A percentile compares a stretch with the other conserved stretches of the same genome.
Conservation (phyloP, 2,113 vertebrate species). For the Podarcis raffonei region DNA sequence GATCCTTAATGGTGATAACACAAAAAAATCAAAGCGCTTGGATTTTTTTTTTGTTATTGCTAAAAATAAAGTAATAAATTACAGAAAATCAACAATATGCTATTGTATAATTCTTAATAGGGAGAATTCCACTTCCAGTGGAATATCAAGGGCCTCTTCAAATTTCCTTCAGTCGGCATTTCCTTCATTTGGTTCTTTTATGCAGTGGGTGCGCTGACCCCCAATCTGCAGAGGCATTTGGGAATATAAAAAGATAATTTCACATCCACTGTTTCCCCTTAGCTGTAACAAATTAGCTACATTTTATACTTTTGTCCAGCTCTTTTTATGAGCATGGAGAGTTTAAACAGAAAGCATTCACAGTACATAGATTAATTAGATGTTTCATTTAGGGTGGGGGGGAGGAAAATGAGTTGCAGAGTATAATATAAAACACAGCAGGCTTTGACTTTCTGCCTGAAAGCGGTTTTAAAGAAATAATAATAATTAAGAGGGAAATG, state of each 20-base stretch:
- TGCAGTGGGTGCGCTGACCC: slow-evolving; percentile 16
- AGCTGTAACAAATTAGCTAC: slow-evolving; percentile 63
- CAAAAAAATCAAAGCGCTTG: slow-evolving; percentile 6
- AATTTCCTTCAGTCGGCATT: slow-evolving; percentile 24
- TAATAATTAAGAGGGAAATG: slow-evolving; percentile 77
- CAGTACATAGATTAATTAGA: slow-evolving; percentile 78
- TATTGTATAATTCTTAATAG: neutral
- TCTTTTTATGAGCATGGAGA: slow-evolving; percentile 67
- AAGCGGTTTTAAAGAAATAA: slow-evolving; percentile 76
- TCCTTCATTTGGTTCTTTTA: slow-evolving; percentile 44
- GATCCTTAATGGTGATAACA: slow-evolving; percentile 10
- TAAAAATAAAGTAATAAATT: neutral
- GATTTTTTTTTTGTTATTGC: slow-evolving; percentile 3
- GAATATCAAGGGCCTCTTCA: slow-evolving; percentile 7
- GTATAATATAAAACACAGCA: slow-evolving; percentile 77
- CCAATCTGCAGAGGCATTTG: slow-evolving; percentile 35
- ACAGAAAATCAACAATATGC: neutral
- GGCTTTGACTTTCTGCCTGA: slow-evolving; percentile 77
- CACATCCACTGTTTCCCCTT: slow-evolving; percentile 45
- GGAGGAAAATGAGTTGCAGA: slow-evolving; percentile 73
- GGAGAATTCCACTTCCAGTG: neutral
- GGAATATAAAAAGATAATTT: slow-evolving; percentile 38
- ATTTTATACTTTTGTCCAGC: slow-evolving; percentile 65
- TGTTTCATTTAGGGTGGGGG: slow-evolving; percentile 64
- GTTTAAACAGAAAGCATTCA: slow-evolving; percentile 71